Evolutionary conservation across 2,888 invertebrate species (phyloP).

Genomic region (Azorinus chamasolen): DNA sequence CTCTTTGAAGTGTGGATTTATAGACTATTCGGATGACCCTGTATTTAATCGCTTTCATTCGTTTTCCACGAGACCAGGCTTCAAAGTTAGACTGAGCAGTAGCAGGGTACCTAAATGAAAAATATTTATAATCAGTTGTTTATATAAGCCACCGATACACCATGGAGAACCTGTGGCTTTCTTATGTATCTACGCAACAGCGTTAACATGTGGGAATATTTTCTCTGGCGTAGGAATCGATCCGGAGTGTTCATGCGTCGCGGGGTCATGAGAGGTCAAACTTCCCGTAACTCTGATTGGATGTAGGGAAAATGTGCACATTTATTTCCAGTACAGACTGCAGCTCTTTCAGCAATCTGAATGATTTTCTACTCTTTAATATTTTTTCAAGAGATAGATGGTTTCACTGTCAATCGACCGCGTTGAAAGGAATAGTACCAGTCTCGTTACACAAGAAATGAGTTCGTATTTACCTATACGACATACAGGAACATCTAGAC

Average conservation of each 20-base stretch:
- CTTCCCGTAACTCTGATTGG: constrained; percentile 78
- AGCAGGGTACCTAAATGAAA: constrained; percentile 62
- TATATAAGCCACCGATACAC: constrained; percentile 73
- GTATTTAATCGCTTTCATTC: constrained; percentile 57
- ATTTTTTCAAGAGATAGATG: constrained; percentile 77
- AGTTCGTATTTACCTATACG: constrained; percentile 83
- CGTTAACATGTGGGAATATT: constrained; percentile 69
- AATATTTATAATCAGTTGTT: constrained; percentile 70
- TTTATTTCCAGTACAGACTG: constrained; percentile 77
- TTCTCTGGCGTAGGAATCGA: constrained; percentile 77
- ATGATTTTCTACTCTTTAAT: constrained; percentile 78
- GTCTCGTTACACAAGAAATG: constrained; percentile 73
- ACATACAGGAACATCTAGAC: constrained; percentile 71
- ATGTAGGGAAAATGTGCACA: constrained; percentile 78
- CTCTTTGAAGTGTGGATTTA: constrained; percentile 75
- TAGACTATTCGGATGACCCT: constrained; percentile 55
- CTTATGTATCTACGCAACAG: constrained; percentile 72
- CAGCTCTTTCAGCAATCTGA: constrained; percentile 73
- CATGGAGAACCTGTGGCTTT: constrained; percentile 67
- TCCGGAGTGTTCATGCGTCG: constrained; percentile 72
- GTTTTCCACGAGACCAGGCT: constrained; percentile 64
- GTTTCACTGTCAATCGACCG: constrained; percentile 75
- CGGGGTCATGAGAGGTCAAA: constrained; percentile 77
- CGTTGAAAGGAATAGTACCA: constrained; percentile 65
- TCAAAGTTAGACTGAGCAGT: constrained; percentile 57